These are phyloP conservation scores for Notarius lentiginosus DNA, from an alignment of 2,113 vertebrate genomes.

Conservation along the genomic window DNA sequence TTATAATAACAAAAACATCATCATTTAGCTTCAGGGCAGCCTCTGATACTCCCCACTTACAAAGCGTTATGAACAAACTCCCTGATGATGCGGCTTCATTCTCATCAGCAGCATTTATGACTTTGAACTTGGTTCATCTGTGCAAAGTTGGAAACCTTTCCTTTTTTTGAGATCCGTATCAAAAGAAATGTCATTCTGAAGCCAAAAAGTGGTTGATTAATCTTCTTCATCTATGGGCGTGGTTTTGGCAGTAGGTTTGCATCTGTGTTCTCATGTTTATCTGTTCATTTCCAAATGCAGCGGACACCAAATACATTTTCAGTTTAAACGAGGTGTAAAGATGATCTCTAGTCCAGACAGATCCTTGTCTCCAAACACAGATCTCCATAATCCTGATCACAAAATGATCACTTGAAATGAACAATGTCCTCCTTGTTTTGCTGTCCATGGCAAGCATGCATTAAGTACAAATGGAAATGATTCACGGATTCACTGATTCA, in stretches of 20 bases:
- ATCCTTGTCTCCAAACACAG: background rate
- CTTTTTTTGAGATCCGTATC: background rate
- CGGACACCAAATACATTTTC: background rate
- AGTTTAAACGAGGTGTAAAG: background rate
- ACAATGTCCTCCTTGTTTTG: background rate
- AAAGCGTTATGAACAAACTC: slow-evolving; percentile 43
- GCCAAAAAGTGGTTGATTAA: background rate
- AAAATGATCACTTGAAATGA: background rate
- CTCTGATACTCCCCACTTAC: slow-evolving; percentile 48
- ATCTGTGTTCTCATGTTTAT: background rate
- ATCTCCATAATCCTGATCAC: background rate
- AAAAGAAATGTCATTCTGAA: background rate
- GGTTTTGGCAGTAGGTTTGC: background rate
- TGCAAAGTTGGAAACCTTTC: slow-evolving; percentile 25
- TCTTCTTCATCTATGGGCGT: background rate
- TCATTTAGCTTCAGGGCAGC: slow-evolving; percentile 47
- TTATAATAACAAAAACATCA: slow-evolving; percentile 47
- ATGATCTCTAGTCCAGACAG: background rate
- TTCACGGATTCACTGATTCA: background rate
- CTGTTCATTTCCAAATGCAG: background rate
- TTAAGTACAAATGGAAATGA: slow-evolving; percentile 44
- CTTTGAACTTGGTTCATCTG: background rate
- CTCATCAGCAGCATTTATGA: slow-evolving; percentile 16
- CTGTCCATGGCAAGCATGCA: slow-evolving; percentile 42
- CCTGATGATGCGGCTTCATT: slow-evolving; percentile 40